Evolutionary conservation across 1,140 invertebrate species (phyloP).

Genomic region (Drosophila erecta): DNA sequence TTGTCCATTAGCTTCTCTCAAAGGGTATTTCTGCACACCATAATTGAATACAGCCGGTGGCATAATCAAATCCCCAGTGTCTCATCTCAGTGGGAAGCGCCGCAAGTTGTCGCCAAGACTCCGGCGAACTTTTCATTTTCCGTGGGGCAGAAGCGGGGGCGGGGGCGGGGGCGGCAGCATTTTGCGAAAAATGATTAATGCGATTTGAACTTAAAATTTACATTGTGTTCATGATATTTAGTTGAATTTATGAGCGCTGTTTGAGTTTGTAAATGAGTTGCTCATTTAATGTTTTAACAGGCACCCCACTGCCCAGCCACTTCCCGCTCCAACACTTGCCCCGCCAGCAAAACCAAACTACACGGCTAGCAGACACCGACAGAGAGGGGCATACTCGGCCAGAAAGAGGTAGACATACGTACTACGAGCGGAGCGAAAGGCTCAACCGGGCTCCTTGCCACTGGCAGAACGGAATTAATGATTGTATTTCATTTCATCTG

Average conservation of each 20-base stretch:
- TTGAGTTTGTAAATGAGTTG: constrained; percentile 83
- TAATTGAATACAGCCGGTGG: constrained; percentile 50
- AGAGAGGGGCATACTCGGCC: not conserved
- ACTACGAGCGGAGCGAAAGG: not conserved
- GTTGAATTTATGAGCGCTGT: constrained; percentile 81
- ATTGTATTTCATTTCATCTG: constrained; percentile 72
- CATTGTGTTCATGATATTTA: constrained; percentile 82
- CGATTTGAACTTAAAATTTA: constrained; percentile 82
- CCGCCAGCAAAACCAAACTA: constrained; percentile 24
- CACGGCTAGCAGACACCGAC: constrained; percentile 31
- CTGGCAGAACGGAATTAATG: constrained; percentile 70
- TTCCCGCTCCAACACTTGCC: too few species aligned
- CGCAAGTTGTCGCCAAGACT: constrained; percentile 48
- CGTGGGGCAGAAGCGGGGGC: not conserved
- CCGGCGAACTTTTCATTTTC: constrained; percentile 1
- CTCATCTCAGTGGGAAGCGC: constrained; percentile 40
- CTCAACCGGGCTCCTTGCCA: constrained; percentile 43
- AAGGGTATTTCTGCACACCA: constrained; percentile 11
- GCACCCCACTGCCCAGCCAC: constrained; percentile 8
- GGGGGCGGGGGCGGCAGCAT: not conserved
- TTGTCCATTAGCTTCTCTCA: constrained; percentile 5
- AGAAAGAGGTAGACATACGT: too few species aligned
- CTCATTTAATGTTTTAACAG: constrained; percentile 80
- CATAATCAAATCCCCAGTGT: constrained; percentile 65
- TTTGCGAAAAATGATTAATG: constrained; percentile 78